phyloP scores from a whole-genome alignment of 2,113 vertebrate species.

The Zapus hudsonius region DNA sequence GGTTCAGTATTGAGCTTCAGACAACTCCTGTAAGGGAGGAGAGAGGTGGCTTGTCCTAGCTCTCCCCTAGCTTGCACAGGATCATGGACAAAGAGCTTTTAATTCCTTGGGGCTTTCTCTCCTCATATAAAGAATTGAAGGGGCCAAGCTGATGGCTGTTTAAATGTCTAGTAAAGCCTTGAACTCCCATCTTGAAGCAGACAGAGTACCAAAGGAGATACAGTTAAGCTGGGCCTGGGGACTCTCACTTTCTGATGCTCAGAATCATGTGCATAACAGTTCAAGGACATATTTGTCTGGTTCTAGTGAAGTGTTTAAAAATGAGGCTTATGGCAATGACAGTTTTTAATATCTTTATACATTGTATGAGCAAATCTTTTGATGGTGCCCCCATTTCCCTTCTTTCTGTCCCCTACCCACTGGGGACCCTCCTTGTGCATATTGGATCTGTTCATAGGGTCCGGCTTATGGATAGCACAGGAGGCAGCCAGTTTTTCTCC shows the following conservation, averaged over 20 bases:
- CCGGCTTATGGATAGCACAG: too few relatives aligned
- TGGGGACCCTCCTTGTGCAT: too few relatives aligned
- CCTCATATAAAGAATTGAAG: fast-evolving
- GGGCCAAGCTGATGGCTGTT: not conserved
- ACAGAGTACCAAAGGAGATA: not conserved
- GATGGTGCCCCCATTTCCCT: too few relatives aligned
- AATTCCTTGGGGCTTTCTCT: not conserved
- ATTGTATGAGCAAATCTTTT: too few relatives aligned
- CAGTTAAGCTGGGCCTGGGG: not conserved
- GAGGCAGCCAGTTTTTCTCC: too few relatives aligned
- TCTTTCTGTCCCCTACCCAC: too few relatives aligned
- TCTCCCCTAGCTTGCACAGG: not conserved
- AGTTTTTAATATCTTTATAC: too few relatives aligned
- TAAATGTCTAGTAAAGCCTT: too few relatives aligned
- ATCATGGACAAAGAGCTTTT: too few relatives aligned
- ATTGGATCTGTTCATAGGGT: too few relatives aligned
- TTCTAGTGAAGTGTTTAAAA: not conserved
- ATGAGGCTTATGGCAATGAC: not conserved
- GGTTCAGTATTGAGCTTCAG: not conserved
- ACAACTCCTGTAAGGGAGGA: not conserved
- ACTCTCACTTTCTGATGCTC: not conserved
- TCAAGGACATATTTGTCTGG: not conserved
- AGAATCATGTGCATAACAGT: not conserved
- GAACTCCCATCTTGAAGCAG: not conserved
- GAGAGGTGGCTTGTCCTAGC: fast-evolving